Evolutionary conservation across 2,888 invertebrate species (phyloP).

Genomic region (Euplagia quadripunctaria): DNA sequence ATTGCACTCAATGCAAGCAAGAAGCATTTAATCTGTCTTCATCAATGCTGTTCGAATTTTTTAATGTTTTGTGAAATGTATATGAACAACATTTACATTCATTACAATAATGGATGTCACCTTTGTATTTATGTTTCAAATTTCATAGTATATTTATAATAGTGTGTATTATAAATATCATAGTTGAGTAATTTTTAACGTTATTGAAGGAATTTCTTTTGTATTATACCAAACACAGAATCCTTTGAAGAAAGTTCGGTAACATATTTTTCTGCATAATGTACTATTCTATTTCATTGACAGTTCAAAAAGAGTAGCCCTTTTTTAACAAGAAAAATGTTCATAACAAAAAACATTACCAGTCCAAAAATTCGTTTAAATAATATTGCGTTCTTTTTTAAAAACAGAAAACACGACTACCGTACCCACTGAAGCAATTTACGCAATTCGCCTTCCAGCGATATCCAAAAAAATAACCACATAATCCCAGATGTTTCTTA

Average conservation of each 20-base stretch:
- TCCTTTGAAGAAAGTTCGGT: too few relatives aligned
- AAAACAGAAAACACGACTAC: not conserved
- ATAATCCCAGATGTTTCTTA: conserved; percentile 43
- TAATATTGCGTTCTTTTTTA: not conserved
- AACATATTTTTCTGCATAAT: too few relatives aligned
- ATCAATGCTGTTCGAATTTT: too few relatives aligned
- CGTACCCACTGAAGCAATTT: conserved; percentile 20
- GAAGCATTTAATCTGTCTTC: not conserved
- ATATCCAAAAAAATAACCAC: conserved; percentile 35
- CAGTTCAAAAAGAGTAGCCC: not conserved
- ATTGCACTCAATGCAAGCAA: not conserved
- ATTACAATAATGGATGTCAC: too few relatives aligned
- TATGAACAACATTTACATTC: too few relatives aligned
- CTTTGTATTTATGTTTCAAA: too few relatives aligned
- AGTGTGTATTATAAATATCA: too few relatives aligned
- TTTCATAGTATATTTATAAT: too few relatives aligned
- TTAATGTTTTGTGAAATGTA: too few relatives aligned
- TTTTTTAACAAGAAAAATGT: not conserved
- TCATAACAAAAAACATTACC: not conserved
- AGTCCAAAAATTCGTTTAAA: not conserved
- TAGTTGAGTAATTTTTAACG: too few relatives aligned
- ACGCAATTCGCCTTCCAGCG: conserved; percentile 22
- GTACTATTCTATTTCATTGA: not conserved
- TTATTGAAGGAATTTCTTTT: too few relatives aligned
- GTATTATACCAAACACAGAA: too few relatives aligned